Base-by-base conservation (phyloP, 2,797 vertebrate species). In the Chaenodraco wilsoni region DNA sequence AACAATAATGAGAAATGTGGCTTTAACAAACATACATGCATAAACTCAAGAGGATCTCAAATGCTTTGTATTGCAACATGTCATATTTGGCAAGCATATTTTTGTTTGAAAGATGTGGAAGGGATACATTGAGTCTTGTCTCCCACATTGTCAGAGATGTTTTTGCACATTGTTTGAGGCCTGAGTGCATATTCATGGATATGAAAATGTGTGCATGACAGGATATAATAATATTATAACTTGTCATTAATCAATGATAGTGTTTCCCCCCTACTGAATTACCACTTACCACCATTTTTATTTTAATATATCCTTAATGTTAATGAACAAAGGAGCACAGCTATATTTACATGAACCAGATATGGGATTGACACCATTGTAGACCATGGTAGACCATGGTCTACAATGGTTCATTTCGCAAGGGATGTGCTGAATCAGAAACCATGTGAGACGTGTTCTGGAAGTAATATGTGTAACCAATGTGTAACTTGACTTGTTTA, bases 101-200 rank as follows among this genome's bases (percentile, higher is more conserved):
- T 19, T 77, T 82, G 76, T 74, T 80, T 80, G 56, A 82, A 72
- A 78, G 64, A 77, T 60, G 37, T 61, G 16, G 15, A 61, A 16
- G 13, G 65, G 21, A 65, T 58, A 2, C 58, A 81, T 65, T 61
- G 33, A 74, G 17, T 10, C 12, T 64, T 76, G 56, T 78, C 23
- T 65, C 10, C 48, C 54, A 65, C 46, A 72, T 56, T 76, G 21
- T 51, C 59, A 11, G 16, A 59, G 46, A 46, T 52, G 21, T 19
- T 27, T 51, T 21, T 9, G 1, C 68, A 52, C 58, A 45, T 2
- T 12, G 3, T 10, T 72, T 37, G 13, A 69, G 10, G n/a, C 49
- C 37, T 31, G 19, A 59, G 31, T 17, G 19, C 9, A 40, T 3
- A 48, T 12, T 40, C 7, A 46, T 40, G n/a, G n/a, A 0, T 21